Base-by-base conservation (phyloP, 92 coral and sea anemone genomes). In the Phenganax subtilis region DNA sequence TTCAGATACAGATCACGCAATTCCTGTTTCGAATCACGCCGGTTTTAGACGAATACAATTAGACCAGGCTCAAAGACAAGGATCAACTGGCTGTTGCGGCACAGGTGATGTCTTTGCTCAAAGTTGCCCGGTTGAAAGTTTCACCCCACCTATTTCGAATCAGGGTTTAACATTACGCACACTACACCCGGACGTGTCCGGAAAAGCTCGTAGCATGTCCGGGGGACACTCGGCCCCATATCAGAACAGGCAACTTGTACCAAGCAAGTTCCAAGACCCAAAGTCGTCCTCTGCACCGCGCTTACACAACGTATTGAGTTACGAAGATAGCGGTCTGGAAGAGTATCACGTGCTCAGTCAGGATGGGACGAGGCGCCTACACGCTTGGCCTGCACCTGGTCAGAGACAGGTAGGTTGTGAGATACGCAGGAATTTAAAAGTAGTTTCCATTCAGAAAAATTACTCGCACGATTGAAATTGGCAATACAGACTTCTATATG, bases 391-490 rank as follows among this genome's bases (percentile, higher is more conserved):
- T 68, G 73, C n/a, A 10, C 17, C 73, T 30, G 73, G 52, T 20
- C 73, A 68, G 54, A 30, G 73, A 16, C 73, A 68, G 73, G 73
- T 68, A 68, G 3, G 73, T 61, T 61, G 6, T 14, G 67, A 14
- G 28, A 37, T 37, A 5, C 47, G 47, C 47, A 37, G 47, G 47
- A 37, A 37, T 5, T 37, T 5, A 37, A 37, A 37, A 37, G 3
- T 37, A 37, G 47, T 37, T 37, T 37, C 47, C 47, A 37, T 5
- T 37, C 2, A 37, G 47, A 37, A 37, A 37, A 37, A 5, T 5
- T 37, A 37, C 47, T 37, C 47, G 47, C 47, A 37, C 3, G 47
- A 37, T 5, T 37, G 47, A 5, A 37, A 37, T 37, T 2, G 47
- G 5, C 47, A 37, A 5, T 37, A 37, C 2, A 37, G 5, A 20